These are phyloP conservation scores for Oncorhynchus clarkii DNA, from an alignment of 2,113 vertebrate genomes.

Conservation along the genomic window DNA sequence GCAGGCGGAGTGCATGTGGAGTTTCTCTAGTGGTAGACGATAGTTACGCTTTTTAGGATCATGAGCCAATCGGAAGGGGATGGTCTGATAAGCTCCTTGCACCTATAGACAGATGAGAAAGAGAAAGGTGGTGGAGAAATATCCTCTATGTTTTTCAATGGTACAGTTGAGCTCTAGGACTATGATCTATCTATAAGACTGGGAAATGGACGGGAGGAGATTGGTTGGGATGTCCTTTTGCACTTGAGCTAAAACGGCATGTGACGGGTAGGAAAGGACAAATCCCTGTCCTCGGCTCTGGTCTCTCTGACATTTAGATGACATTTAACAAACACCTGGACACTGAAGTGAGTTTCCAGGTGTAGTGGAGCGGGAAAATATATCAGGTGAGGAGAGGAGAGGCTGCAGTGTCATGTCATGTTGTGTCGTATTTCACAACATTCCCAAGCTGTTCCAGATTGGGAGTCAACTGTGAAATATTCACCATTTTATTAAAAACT, in stretches of 20 bases:
- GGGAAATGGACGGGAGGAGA: too few relatives aligned
- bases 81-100: constrained; percentile 40
- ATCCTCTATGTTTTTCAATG: background rate
- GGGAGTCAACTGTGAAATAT: background rate
- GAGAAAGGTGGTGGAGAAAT: constrained; percentile 55
- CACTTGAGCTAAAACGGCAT: background rate
- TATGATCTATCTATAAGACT: too few relatives aligned
- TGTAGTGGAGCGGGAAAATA: background rate
- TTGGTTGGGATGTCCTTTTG: too few relatives aligned
- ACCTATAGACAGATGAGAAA: constrained; percentile 46
- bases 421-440: too few relatives aligned
- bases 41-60: background rate
- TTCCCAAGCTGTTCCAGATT: background rate
- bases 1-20: background rate
- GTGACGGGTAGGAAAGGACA: constrained; percentile 51
- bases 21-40: background rate
- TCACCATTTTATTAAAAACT: constrained; percentile 34
- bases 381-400: background rate
- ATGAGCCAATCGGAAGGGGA: constrained; percentile 19
- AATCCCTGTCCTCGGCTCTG: constrained; percentile 43
- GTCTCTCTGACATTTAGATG: constrained; percentile 59
- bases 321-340: constrained; percentile 58
- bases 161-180: too few relatives aligned
- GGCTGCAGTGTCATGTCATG: too few relatives aligned
- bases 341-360: constrained; percentile 7